phyloP scores from a whole-genome alignment of 2,113 vertebrate species.

The Australoheros scitulus region DNA sequence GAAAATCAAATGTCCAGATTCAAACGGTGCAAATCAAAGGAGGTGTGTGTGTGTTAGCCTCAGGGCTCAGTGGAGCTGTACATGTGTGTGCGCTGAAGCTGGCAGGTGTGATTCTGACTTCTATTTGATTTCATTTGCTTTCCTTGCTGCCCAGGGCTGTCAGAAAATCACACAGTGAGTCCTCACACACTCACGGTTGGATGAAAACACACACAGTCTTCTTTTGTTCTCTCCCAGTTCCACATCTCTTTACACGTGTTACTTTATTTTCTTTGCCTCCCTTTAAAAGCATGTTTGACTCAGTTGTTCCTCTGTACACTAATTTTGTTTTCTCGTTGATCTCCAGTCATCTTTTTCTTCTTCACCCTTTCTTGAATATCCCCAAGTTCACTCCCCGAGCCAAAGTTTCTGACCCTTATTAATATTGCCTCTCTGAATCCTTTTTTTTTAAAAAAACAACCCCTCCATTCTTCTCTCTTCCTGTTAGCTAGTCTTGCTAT shows the following conservation, averaged over 20 bases:
- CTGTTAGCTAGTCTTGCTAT: too few species aligned
- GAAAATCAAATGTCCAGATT: conserved; percentile 26
- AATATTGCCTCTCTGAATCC: too few species aligned
- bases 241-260: neutral
- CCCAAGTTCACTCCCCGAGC: neutral
- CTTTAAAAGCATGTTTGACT: neutral
- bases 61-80: neutral
- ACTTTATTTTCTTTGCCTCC: neutral
- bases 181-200: neutral
- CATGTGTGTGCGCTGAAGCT: neutral
- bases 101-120: conserved; percentile 5
- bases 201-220: neutral
- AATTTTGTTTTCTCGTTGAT: neutral
- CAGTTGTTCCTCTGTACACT: neutral
- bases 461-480: too few species aligned
- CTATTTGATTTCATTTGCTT: conserved; percentile 6
- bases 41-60: neutral
- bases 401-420: too few species aligned
- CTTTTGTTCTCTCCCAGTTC: neutral
- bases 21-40: conserved; percentile 3
- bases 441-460: neutral
- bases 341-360: neutral
- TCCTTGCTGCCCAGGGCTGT: neutral
- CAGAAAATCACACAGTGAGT: neutral
- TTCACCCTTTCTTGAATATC: neutral